Evolutionary conservation across 2,113 vertebrate species (phyloP).

Genomic region (Cebus imitator): DNA sequence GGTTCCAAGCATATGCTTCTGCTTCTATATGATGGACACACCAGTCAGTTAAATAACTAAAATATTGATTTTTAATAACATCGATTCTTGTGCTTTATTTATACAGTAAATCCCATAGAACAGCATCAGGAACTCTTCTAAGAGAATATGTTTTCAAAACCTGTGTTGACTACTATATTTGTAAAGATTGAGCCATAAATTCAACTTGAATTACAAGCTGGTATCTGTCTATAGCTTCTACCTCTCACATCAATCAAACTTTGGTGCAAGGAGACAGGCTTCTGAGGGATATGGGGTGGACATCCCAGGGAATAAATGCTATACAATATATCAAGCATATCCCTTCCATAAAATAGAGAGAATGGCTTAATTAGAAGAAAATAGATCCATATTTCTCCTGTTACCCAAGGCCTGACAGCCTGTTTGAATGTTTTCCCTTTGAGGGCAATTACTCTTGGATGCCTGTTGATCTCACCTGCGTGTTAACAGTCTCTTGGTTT

Average conservation of each 20-base stretch:
- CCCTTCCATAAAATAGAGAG: background rate
- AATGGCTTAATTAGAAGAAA: background rate
- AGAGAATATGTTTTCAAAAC: constrained; percentile 29
- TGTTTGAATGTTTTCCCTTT: background rate
- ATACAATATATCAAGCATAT: background rate
- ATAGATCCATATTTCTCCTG: background rate
- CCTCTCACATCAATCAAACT: background rate
- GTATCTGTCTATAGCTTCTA: constrained; percentile 42
- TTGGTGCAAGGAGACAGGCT: background rate
- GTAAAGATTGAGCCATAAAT: constrained; percentile 49
- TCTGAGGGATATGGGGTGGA: background rate
- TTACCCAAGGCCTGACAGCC: background rate
- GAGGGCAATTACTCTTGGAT: background rate
- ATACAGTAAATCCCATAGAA: background rate
- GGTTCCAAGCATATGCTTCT: background rate
- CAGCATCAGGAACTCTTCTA: background rate
- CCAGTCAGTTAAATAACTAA: background rate
- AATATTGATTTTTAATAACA: background rate
- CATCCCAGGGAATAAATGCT: background rate
- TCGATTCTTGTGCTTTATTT: background rate
- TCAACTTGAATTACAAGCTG: constrained; percentile 40
- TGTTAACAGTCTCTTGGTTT: background rate
- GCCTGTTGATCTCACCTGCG: background rate
- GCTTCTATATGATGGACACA: background rate
- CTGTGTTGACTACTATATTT: constrained; percentile 43